Percentiles rank a stretch among this genome's conserved stretches.
phyloP scores from a whole-genome alignment of 2,888 invertebrate genomes.

The Brachyptera risi region DNA sequence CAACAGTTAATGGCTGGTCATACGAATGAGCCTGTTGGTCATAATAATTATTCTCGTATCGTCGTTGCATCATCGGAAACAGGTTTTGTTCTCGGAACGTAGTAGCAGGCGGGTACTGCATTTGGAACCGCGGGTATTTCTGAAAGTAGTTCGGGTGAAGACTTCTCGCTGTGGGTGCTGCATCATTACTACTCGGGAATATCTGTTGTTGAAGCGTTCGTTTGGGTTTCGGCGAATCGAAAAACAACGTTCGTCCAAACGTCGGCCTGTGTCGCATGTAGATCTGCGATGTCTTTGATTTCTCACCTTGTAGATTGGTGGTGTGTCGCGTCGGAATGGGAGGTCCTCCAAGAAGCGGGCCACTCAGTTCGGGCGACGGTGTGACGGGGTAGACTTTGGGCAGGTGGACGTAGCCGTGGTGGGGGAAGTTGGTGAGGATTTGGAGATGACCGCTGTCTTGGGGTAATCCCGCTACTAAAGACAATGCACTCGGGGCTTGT shows the following conservation, averaged over 20 bases:
- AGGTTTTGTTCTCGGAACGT: neutral
- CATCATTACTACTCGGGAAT: too few species aligned
- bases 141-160: neutral
- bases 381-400: conserved; percentile 20
- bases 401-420: conserved; percentile 8
- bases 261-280: neutral
- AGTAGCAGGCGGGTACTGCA: too few species aligned
- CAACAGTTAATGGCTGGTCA: too few species aligned
- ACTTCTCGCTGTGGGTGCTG: neutral
- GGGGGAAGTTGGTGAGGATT: conserved; percentile 14
- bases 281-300: neutral
- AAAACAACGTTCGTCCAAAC: neutral
- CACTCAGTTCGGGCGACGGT: conserved; percentile 24
- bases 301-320: neutral
- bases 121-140: too few species aligned
- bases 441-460: conserved; percentile 21
- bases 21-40: too few species aligned
- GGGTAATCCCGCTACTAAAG: conserved; percentile 15
- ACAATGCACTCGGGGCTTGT: conserved; percentile 9
- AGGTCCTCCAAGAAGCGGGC: conserved; percentile 25
- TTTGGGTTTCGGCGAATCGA: neutral
- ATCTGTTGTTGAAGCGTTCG: neutral
- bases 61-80: conserved; percentile 1
- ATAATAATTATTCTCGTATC: too few species aligned
- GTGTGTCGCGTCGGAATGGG: neutral